Percentiles rank a stretch among this genome's conserved stretches.
Conservation (phyloP, 2,888 invertebrate genomes). For the Esperia sulphurella region DNA sequence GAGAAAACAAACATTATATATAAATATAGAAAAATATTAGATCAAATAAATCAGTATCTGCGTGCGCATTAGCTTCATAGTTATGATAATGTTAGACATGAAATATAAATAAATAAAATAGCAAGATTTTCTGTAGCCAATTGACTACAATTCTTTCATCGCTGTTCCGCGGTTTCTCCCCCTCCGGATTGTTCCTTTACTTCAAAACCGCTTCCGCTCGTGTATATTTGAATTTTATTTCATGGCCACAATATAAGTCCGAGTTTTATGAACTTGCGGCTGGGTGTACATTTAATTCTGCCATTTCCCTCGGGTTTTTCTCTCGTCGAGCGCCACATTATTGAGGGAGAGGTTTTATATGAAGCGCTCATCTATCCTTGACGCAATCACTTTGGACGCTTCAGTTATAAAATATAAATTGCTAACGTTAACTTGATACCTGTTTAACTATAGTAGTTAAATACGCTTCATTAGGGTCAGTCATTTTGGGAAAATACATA, state of each 20-base stretch:
- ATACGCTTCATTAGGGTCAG: too few species aligned
- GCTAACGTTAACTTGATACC: background rate
- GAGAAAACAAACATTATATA: too few species aligned
- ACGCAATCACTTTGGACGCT: constrained; percentile 20
- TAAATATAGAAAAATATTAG: too few species aligned
- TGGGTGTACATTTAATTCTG: constrained; percentile 45
- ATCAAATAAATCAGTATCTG: too few species aligned
- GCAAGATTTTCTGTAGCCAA: too few species aligned
- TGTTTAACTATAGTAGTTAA: too few species aligned
- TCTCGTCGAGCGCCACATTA: constrained; percentile 30
- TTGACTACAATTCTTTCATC: constrained; percentile 6
- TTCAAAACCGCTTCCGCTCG: constrained; percentile 14
- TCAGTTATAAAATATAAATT: background rate
- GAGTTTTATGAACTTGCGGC: constrained; percentile 33
- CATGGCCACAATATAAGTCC: constrained; percentile 39
- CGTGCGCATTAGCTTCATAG: too few species aligned
- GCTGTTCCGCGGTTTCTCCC: background rate
- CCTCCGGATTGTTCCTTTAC: background rate
- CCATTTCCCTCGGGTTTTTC: constrained; percentile 42
- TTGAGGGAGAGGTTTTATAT: constrained; percentile 25
- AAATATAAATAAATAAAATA: too few species aligned
- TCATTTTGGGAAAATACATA: too few species aligned
- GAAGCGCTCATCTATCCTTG: constrained; percentile 17
- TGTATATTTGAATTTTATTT: constrained; percentile 16
- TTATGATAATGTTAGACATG: too few species aligned